Evolutionary conservation across 2,113 vertebrate species (phyloP).

Genomic region (Lates calcarifer): DNA sequence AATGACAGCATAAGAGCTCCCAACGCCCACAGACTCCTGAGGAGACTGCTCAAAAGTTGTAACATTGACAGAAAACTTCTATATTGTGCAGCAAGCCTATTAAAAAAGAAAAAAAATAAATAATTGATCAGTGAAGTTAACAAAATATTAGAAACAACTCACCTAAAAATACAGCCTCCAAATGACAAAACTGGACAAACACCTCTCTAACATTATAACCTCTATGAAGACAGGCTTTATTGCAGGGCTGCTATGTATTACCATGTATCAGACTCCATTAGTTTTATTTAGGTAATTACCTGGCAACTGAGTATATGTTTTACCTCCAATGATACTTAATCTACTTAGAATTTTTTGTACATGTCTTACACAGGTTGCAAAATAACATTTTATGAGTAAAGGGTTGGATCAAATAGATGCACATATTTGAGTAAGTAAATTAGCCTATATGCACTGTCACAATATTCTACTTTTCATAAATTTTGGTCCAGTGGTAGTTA

Average conservation of each 20-base stretch:
- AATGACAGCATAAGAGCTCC: not conserved
- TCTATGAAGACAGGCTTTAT: not conserved
- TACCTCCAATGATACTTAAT: not conserved
- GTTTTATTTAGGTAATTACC: too few species aligned
- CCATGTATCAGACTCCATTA: not conserved
- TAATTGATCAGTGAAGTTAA: not conserved
- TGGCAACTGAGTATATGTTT: not conserved
- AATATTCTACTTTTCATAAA: too few species aligned
- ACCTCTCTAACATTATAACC: not conserved
- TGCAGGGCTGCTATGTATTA: not conserved
- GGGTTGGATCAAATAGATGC: too few species aligned
- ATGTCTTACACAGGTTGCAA: not conserved
- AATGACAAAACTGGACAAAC: not conserved
- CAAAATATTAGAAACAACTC: not conserved
- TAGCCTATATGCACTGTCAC: too few species aligned
- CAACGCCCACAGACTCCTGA: not conserved
- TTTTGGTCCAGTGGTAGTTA: not conserved
- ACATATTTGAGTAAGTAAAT: too few species aligned
- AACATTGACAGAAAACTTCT: not conserved
- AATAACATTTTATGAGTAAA: not conserved
- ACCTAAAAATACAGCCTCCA: not conserved
- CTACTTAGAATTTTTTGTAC: not conserved
- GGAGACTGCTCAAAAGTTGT: not conserved
- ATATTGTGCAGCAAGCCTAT: not conserved
- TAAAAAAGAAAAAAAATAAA: too few species aligned